Base-by-base conservation (phyloP, 2,113 vertebrate genomes). In the Dermatemys mawii region DNA sequence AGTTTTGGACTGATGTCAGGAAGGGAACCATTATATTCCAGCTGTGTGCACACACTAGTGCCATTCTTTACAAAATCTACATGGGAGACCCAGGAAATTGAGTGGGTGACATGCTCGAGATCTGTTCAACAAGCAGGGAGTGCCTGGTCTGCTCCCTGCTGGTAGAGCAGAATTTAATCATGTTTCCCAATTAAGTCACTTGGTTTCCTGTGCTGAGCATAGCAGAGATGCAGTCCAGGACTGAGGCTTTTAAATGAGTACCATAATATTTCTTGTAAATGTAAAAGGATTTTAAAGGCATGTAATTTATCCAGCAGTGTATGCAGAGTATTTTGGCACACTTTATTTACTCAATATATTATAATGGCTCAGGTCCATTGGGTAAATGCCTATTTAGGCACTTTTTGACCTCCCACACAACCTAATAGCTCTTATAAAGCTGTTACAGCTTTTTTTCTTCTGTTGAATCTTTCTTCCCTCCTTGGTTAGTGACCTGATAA, bases 401-500 rank as follows among this genome's bases (percentile, higher is more conserved):
- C 7, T 35, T 84, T 81, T 83, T 90, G 38, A 90, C 55, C 90
- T 67, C 10, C 84, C 75, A 55, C 1, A 7, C 84, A 87, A 81
- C 32, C 13, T 41, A 87, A 46, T 35, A 90, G 41, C 38, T 94
- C 27, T 92, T 90, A 55, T 11, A 89, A 92, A 63, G 19, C 21
- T 70, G 44, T 44, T 21, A 91, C 13, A 41, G 6, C 12, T 3
- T 5, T 60, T 51, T 79, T 11, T 12, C 5, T 35, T 46, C 6
- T n/a, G 86, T 78, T 60, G 32, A 35, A 54, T 55, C 7, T 85
- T 81, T 95, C 83, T 87, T 67, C 32, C 21, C 2, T 78, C 50
- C 32, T 86, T 83, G 16, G 26, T 91, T 84, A 90, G 55, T 91
- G 89, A 94, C 50, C 80, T 60, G 19, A 57, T 67, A 96, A 70